These are phyloP conservation scores for Tromatobia lineatoria DNA, from an alignment of 2,888 invertebrate species.

Conservation along the genomic window DNA sequence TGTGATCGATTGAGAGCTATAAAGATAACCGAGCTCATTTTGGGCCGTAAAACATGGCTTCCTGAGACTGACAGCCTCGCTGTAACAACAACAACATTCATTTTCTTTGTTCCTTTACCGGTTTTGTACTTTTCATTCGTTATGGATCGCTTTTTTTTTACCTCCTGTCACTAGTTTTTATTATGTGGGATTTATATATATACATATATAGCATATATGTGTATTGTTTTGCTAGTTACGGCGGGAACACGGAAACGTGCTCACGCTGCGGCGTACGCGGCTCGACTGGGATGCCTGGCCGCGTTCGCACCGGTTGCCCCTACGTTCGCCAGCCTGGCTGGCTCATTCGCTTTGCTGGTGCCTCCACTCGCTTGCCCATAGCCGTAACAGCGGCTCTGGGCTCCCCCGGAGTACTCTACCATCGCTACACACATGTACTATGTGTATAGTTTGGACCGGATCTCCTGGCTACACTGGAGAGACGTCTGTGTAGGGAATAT, in stretches of 20 bases:
- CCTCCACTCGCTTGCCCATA: conserved; percentile 54
- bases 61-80: conserved; percentile 21
- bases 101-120: conserved; percentile 1
- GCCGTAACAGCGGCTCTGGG: conserved; percentile 62
- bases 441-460: conserved; percentile 18
- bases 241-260: conserved; percentile 61
- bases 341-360: conserved; percentile 25
- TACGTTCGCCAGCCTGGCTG: conserved; percentile 60
- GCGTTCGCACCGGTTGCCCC: conserved; percentile 76
- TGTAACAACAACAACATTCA: conserved; percentile 35
- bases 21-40: conserved; percentile 9
- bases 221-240: background rate
- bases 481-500: background rate
- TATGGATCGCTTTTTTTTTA: background rate
- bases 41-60: conserved; percentile 24
- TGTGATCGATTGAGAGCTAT: conserved; percentile 20
- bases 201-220: no score
- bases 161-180: background rate
- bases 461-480: conserved; percentile 1
- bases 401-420: conserved; percentile 52
- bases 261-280: conserved; percentile 81
- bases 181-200: background rate
- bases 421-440: conserved; percentile 11
- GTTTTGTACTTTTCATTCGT: background rate
- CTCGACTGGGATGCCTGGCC: conserved; percentile 79